These are phyloP conservation scores for Drosophila littoralis DNA, from an alignment of 1,140 invertebrate species.

Conservation along the genomic window DNA sequence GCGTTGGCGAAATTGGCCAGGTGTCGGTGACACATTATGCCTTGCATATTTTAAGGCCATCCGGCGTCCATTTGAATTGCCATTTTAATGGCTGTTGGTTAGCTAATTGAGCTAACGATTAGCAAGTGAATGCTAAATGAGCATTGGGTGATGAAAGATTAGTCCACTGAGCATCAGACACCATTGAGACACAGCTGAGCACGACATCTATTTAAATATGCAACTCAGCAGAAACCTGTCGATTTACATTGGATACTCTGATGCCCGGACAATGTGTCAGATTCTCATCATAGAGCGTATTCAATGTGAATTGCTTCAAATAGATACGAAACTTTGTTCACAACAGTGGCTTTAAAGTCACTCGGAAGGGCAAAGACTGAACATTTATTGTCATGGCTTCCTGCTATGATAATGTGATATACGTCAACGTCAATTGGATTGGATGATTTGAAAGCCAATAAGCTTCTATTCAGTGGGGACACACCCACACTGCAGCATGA, in stretches of 20 bases:
- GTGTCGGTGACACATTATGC: slow-evolving; percentile 61
- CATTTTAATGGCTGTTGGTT: slow-evolving; percentile 67
- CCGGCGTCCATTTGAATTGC: slow-evolving; percentile 50
- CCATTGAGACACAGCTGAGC: slow-evolving; percentile 3
- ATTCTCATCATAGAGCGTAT: neutral
- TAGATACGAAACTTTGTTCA: slow-evolving; percentile 14
- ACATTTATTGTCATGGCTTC: slow-evolving; percentile 75
- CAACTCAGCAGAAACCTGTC: slow-evolving; percentile 31
- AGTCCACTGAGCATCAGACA: slow-evolving; percentile 17
- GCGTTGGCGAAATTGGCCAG: slow-evolving; percentile 40
- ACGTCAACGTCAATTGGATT: slow-evolving; percentile 79
- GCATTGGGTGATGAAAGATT: slow-evolving; percentile 21
- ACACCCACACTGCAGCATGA: slow-evolving; percentile 63
- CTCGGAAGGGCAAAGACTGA: slow-evolving; percentile 35
- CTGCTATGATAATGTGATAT: slow-evolving; percentile 81
- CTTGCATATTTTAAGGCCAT: slow-evolving; percentile 68
- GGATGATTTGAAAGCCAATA: slow-evolving; percentile 78
- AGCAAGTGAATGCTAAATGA: slow-evolving; percentile 50
- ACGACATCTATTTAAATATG: slow-evolving; percentile 27
- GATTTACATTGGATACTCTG: slow-evolving; percentile 9
- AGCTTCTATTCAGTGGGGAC: slow-evolving; percentile 73
- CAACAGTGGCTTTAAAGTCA: slow-evolving; percentile 63
- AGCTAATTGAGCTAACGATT: slow-evolving; percentile 72
- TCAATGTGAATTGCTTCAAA: neutral
- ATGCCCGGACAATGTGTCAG: slow-evolving; percentile 3